Evolutionary conservation across 2,888 invertebrate species (phyloP), one percentile per base, ranked within the genome.

Genomic region (Tiliacea aurago): DNA sequence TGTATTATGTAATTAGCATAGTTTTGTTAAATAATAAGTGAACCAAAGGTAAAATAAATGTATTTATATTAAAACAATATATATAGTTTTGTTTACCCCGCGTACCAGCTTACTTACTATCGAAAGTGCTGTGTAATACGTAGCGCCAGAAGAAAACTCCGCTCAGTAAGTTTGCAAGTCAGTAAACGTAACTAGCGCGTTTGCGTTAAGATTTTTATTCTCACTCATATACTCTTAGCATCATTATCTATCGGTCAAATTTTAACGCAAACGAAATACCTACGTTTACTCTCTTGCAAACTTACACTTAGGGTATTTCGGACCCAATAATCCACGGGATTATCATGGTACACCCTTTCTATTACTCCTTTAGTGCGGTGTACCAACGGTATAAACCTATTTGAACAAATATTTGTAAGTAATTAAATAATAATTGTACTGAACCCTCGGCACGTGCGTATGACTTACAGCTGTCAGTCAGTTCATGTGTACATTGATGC

Each of bases 11-110:
- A 79, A 79, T 78, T 83, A 85, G 81, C 43, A 53, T 84, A 75
- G 55, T 71, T 80, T 73, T 82, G 67, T 85, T 78, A 70, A 61
- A 75, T 81, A 76, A 74, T 87, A 87, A 83, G 88, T 76, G 65
- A 88, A 91, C 92, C 91, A 92, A 91, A 92, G 92, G 86, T 88
- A 87, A 88, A 91, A 90, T 90, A 90, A 91, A 82, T 83, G 81
- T 87, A 86, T 84, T 84, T 84, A 77, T 84, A 82, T 75, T 33
- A 64, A 64, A 64, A 64, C 33, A n/a, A 64, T 28, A 41, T 75
- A 23, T 23, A 20, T 77, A 74, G 67, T 78, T 78, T 79, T 28
- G 15, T 63, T 66, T 68, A 37, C 13, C 43, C n/a, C 18, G 1
- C 37, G 6, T 6, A 0, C n/a, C 15, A 43, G 13, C 15, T 4